Conservation (phyloP, 2,888 invertebrate species). For the Drosophila anomalata region DNA sequence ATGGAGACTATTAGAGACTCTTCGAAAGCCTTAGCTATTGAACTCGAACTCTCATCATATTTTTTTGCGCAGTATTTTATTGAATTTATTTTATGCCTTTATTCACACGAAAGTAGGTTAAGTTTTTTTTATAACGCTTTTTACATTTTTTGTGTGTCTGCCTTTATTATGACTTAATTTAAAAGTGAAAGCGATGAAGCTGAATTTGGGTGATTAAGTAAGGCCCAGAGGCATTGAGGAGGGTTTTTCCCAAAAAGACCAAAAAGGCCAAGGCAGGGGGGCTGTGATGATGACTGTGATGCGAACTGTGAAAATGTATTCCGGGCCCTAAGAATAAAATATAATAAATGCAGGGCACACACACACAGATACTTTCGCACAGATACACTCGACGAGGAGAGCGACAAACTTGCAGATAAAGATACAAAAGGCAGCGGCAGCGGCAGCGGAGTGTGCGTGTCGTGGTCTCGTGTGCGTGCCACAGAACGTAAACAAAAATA, state of each 20-base stretch:
- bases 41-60: conserved; percentile 31
- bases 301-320: conserved; percentile 32
- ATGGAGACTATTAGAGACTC: not conserved
- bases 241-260: conserved; percentile 26
- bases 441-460: conserved; percentile 24
- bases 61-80: conserved; percentile 56
- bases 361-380: conserved; percentile 22
- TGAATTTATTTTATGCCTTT: conserved; percentile 14
- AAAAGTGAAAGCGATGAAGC: conserved; percentile 69
- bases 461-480: conserved; percentile 57
- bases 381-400: conserved; percentile 9
- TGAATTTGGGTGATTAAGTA: conserved; percentile 54
- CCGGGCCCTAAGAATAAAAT: conserved; percentile 14
- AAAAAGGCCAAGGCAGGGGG: not conserved
- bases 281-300: not conserved
- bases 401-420: conserved; percentile 37
- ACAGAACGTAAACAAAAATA: conserved; percentile 78
- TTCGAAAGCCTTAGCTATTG: conserved; percentile 35
- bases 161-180: conserved; percentile 75
- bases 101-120: conserved; percentile 69
- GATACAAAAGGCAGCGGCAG: conserved; percentile 18
- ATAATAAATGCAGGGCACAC: conserved; percentile 18
- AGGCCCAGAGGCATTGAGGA: conserved; percentile 21
- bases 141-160: conserved; percentile 33
- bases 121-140: conserved; percentile 36